Base-by-base conservation (phyloP, 2,888 invertebrate species). In the Archips xylosteana region DNA sequence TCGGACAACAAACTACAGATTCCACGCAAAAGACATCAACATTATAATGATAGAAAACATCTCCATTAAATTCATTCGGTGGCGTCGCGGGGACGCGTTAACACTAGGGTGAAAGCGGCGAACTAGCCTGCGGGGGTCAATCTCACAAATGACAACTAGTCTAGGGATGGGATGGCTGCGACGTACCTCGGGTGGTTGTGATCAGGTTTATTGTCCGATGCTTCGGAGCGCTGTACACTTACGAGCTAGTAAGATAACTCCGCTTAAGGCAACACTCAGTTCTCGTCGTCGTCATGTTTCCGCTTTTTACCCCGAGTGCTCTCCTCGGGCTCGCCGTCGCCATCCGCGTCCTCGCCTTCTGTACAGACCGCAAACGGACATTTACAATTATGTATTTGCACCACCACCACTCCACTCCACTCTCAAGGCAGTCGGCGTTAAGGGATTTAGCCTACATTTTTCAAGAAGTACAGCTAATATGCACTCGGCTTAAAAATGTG, bases 261-360 rank as follows among this genome's bases (percentile, higher is more conserved):
- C 89, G 88, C 89, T 80, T 90, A 93, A 92, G 92, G 94, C 93
- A 90, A 88, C 88, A 86, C 89, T 94, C 92, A 95, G 87, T 94
- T 94, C 75, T 95, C 94, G 54, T 94, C 92, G n/a, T 94, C 95
- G 80, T 95, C 95, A 76, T 95, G 95, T 94, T 95, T 95, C 86
- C 95, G 94, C 81, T 95, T 95, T 88, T 95, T 95, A 87, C 95
- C 95, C 82, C 95, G 92, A 84, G 95, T 95, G 83, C 95, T 94
- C 82, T 95, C 93, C 83, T 95, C 93, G 45, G 91, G 92, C 76
- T 84, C 88, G 57, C 87, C 91, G 79, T 89, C 90, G 59, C 87
- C 91, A 79, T 89, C 90, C 54, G 89, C 88, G 74, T 88, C 88
- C 4, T 89, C 90, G 47, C 93, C 94, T 78, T 94, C 95, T 94